Percentiles rank a stretch among this genome's conserved stretches.
Conservation (phyloP, 2,888 invertebrate species). For the Nymphalis urticae region DNA sequence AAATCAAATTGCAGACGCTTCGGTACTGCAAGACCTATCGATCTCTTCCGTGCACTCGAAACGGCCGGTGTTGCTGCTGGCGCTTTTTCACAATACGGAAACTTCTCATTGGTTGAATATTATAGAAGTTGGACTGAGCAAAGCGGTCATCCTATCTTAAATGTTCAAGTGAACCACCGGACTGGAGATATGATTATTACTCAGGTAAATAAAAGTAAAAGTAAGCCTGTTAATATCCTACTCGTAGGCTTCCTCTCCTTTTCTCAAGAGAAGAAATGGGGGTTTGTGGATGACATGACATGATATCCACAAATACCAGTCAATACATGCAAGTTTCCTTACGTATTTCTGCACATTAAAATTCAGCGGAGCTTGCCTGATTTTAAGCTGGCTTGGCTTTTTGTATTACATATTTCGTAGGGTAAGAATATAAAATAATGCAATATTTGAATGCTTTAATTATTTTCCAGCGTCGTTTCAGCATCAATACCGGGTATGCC, state of each 20-base stretch:
- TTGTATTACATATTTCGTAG: too few relatives aligned
- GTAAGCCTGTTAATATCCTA: too few relatives aligned
- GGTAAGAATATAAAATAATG: background rate
- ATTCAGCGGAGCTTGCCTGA: too few relatives aligned
- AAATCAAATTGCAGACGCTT: conserved; percentile 52
- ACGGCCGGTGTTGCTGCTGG: conserved; percentile 48
- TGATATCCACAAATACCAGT: too few relatives aligned
- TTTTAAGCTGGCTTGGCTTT: too few relatives aligned
- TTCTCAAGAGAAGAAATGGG: too few relatives aligned
- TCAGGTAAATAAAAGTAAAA: conserved; percentile 60
- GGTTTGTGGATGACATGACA: too few relatives aligned
- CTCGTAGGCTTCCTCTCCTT: too few relatives aligned
- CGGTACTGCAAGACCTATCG: conserved; percentile 67
- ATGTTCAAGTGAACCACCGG: conserved; percentile 72
- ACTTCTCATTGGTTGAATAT: conserved; percentile 66
- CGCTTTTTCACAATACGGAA: conserved; percentile 60
- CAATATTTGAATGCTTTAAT: conserved; percentile 1
- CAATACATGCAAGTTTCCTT: too few relatives aligned
- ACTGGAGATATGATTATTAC: conserved; percentile 64
- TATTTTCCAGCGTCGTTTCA: conserved; percentile 74
- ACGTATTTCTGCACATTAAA: background rate
- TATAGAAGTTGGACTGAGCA: conserved; percentile 80
- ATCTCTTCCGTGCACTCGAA: conserved; percentile 76
- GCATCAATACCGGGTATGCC: conserved; percentile 64
- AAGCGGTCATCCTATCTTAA: conserved; percentile 82